Percentiles rank a stretch among this genome's conserved stretches.
These are phyloP conservation scores for Cyaniris semiargus DNA, from an alignment of 2,888 invertebrate genomes.

Conservation along the genomic window DNA sequence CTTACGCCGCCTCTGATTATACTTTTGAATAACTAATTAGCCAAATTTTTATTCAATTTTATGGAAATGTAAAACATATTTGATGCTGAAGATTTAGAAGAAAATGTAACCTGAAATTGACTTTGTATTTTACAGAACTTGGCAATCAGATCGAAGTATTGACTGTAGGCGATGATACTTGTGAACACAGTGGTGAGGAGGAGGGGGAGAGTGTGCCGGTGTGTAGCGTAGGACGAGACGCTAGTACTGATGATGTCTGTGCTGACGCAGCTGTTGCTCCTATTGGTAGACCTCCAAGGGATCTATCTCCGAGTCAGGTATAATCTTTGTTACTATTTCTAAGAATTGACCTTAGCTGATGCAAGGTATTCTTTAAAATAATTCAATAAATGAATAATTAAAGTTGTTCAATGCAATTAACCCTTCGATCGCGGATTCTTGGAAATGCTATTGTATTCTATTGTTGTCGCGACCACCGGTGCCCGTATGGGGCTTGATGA, in stretches of 20 bases:
- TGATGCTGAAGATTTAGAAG: background rate
- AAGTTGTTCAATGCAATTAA: too few relatives aligned
- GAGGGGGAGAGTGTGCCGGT: slow-evolving; percentile 71
- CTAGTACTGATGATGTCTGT: slow-evolving; percentile 71
- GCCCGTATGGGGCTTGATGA: too few relatives aligned
- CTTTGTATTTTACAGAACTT: slow-evolving; percentile 58
- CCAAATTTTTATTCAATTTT: too few relatives aligned
- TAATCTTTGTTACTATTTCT: background rate
- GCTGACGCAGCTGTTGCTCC: slow-evolving; percentile 75
- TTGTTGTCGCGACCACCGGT: too few relatives aligned
- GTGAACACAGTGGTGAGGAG: slow-evolving; percentile 66
- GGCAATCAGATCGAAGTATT: slow-evolving; percentile 77
- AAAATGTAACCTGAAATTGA: background rate
- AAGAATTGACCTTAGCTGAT: background rate
- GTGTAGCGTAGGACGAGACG: slow-evolving; percentile 67
- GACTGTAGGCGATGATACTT: slow-evolving; percentile 63
- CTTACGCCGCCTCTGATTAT: too few relatives aligned
- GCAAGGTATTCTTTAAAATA: background rate
- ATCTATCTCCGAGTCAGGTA: slow-evolving; percentile 65
- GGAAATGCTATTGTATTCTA: too few relatives aligned
- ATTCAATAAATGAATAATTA: background rate
- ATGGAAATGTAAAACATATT: background rate
- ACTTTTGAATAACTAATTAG: background rate
- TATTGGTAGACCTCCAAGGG: slow-evolving; percentile 50
- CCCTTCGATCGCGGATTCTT: too few relatives aligned